Evolutionary conservation across 2,888 invertebrate species (phyloP).

Genomic region (Pycnomerus fuliginosus): DNA sequence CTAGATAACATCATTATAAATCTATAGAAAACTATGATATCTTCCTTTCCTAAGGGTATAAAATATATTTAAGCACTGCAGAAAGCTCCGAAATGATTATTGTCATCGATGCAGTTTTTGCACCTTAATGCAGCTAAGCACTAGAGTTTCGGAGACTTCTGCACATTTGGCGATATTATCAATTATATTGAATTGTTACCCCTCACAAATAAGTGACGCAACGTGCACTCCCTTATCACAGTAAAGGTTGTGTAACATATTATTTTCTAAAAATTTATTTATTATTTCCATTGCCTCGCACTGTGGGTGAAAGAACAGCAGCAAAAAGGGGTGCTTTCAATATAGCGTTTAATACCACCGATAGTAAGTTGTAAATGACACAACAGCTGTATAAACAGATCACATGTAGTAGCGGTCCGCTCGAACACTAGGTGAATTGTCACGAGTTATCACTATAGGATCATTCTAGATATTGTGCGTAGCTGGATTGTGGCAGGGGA

Average conservation of each 20-base stretch:
- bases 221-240: too few relatives aligned
- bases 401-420: conserved; percentile 52
- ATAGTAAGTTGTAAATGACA: conserved; percentile 20
- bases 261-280: too few relatives aligned
- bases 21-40: conserved; percentile 54
- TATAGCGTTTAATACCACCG: conserved; percentile 22
- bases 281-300: too few relatives aligned
- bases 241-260: too few relatives aligned
- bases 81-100: conserved; percentile 39
- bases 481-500: conserved; percentile 44
- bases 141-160: conserved; percentile 37
- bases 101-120: conserved; percentile 23
- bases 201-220: too few relatives aligned
- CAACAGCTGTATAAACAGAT: conserved; percentile 47
- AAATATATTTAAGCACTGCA: conserved; percentile 49
- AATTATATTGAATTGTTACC: conserved; percentile 23
- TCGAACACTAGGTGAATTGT: conserved; percentile 54
- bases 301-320: too few relatives aligned
- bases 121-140: too few relatives aligned
- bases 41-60: conserved; percentile 51
- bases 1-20: conserved; percentile 51
- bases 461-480: conserved; percentile 51
- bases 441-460: conserved; percentile 52
- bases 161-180: conserved; percentile 35
- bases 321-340: conserved; percentile 11